phyloP scores from a whole-genome alignment of 2,888 invertebrate species.

The Andrena camellia region DNA sequence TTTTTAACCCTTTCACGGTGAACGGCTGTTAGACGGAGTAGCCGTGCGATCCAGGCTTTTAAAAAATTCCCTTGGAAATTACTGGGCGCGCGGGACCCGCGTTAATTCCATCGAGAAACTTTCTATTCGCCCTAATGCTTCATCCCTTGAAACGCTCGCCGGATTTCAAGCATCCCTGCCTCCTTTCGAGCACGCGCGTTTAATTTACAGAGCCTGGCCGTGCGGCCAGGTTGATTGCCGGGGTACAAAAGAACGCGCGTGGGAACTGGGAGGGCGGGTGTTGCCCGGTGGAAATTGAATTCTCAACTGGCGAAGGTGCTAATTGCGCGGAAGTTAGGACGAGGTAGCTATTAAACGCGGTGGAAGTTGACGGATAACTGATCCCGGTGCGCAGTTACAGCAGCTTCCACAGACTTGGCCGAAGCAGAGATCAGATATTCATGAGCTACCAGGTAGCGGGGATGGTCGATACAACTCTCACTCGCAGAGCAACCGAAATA shows the following conservation, averaged over 20 bases:
- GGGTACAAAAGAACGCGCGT: not conserved
- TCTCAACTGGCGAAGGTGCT: not conserved
- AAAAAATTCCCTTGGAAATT: conserved; percentile 17
- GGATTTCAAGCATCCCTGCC: not conserved
- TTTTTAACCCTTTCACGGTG: conserved; percentile 26
- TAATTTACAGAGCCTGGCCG: not conserved
- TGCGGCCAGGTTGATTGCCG: not conserved
- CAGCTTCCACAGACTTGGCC: not conserved
- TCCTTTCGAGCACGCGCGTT: not conserved
- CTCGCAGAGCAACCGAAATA: not conserved
- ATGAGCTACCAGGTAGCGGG: not conserved
- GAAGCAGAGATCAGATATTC: not conserved
- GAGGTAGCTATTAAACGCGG: not conserved
- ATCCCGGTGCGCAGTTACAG: not conserved
- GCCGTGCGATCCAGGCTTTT: not conserved
- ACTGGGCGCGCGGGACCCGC: not conserved
- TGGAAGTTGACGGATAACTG: not conserved
- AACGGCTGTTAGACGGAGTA: not conserved
- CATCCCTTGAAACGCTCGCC: not conserved
- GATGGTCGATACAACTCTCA: too few species aligned
- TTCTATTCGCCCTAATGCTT: not conserved
- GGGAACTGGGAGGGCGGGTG: not conserved
- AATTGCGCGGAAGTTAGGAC: not conserved
- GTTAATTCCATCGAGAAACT: conserved; percentile 18
- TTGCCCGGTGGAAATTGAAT: not conserved